These are phyloP conservation scores for Panagrolaimus sp. DNA, from an alignment of 1,140 invertebrate species.

Conservation along the genomic window DNA sequence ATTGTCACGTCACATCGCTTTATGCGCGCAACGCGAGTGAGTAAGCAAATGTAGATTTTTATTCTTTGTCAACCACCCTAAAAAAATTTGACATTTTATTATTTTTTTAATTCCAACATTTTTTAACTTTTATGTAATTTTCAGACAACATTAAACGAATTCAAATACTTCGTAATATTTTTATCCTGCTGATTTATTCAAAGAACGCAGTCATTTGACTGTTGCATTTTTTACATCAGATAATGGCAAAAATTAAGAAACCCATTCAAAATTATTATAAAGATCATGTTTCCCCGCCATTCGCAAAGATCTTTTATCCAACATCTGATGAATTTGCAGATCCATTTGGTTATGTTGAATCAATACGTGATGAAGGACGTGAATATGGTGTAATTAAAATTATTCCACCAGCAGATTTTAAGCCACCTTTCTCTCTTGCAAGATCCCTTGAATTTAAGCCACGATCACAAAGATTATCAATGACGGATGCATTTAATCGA, in stretches of 20 bases:
- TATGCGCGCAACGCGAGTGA: too few relatives aligned
- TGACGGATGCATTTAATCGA: slow-evolving; percentile 61
- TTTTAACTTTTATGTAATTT: too few relatives aligned
- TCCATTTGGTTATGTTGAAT: slow-evolving; percentile 83
- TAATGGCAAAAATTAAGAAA: background rate
- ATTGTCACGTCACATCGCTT: too few relatives aligned
- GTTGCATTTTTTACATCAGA: too few relatives aligned
- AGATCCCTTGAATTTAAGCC: slow-evolving; percentile 83
- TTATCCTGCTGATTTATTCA: too few relatives aligned
- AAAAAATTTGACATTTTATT: too few relatives aligned
- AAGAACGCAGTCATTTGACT: too few relatives aligned
- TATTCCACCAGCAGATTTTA: slow-evolving; percentile 74
- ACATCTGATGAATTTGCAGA: slow-evolving; percentile 82
- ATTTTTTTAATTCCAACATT: too few relatives aligned
- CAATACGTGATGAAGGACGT: slow-evolving; percentile 81
- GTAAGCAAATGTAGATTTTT: too few relatives aligned
- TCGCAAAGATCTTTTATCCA: slow-evolving; percentile 82
- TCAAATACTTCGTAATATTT: too few relatives aligned
- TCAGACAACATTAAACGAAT: too few relatives aligned
- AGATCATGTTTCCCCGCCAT: slow-evolving; percentile 66
- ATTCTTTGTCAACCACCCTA: too few relatives aligned
- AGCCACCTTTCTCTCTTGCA: slow-evolving; percentile 96
- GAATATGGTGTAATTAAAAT: slow-evolving; percentile 90
- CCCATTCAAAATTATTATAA: background rate
- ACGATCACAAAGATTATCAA: slow-evolving; percentile 88